phyloP scores from a whole-genome alignment of 2,888 invertebrate genomes.

The Epsilonema sp. region DNA sequence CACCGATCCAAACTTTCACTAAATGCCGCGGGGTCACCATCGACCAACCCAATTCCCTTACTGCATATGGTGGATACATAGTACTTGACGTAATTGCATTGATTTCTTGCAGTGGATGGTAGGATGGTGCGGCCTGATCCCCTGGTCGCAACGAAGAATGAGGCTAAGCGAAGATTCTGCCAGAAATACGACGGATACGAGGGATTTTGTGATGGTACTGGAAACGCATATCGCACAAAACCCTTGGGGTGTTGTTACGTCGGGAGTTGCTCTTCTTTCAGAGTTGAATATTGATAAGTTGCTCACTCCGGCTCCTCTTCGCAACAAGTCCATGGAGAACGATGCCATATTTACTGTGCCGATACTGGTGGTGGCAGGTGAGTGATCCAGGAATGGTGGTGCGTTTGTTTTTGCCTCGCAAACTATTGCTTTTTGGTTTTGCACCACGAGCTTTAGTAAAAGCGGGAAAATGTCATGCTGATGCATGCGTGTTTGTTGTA shows the following conservation, averaged over 20 bases:
- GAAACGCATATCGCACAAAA: background rate
- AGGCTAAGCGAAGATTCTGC: slow-evolving; percentile 32
- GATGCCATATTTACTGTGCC: slow-evolving; percentile 33
- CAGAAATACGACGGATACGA: slow-evolving; percentile 33
- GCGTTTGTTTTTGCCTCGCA: no score
- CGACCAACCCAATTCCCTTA: no score
- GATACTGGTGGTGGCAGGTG: slow-evolving; percentile 33
- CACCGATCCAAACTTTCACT: no score
- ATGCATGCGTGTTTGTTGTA: no score
- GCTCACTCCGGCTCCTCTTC: slow-evolving; percentile 27
- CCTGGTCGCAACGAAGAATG: slow-evolving; percentile 25
- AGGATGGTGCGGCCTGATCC: slow-evolving; percentile 26
- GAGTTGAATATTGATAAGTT: slow-evolving; percentile 30
- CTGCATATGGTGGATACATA: no score
- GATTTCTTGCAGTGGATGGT: slow-evolving; percentile 14
- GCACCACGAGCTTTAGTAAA: no score
- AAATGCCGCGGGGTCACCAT: no score
- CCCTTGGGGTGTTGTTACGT: background rate
- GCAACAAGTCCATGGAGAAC: slow-evolving; percentile 24
- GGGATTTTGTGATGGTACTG: slow-evolving; percentile 33
- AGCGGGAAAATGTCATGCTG: no score
- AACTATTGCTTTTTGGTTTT: no score
- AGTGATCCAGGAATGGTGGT: slow-evolving; percentile 6
- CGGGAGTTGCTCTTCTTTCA: slow-evolving; percentile 11
- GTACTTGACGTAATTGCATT: no score